A percentile compares a stretch with the other conserved stretches of the same genome.
Evolutionary conservation across 2,888 invertebrate genomes (phyloP).

Genomic region (Apodemia duryi): DNA sequence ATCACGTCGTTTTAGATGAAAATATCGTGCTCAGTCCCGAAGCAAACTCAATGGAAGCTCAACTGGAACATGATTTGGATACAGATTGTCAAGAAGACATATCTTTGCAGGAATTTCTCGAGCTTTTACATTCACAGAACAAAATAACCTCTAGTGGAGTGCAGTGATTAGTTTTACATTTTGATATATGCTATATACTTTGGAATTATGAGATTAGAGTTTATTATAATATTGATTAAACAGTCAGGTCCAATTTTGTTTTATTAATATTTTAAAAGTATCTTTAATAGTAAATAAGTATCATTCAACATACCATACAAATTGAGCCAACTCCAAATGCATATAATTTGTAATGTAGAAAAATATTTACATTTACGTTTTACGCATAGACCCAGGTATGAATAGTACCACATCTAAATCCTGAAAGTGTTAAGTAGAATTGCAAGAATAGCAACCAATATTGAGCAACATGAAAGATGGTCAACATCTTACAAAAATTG

Average conservation of each 20-base stretch:
- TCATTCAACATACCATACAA: too few species aligned
- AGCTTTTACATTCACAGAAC: constrained; percentile 70
- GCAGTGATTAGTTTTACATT: constrained; percentile 46
- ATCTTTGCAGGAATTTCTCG: constrained; percentile 71
- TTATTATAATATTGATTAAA: constrained; percentile 43
- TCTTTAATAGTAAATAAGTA: too few species aligned
- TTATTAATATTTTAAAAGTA: not conserved
- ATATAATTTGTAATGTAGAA: too few species aligned
- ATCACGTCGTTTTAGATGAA: constrained; percentile 72
- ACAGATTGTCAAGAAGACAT: constrained; percentile 75
- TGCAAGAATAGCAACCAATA: too few species aligned
- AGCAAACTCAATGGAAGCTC: constrained; percentile 68
- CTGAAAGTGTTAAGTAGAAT: too few species aligned
- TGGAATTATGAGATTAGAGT: constrained; percentile 64
- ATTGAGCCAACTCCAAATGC: too few species aligned
- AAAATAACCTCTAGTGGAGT: constrained; percentile 58
- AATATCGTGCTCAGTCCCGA: constrained; percentile 74
- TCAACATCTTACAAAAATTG: too few species aligned
- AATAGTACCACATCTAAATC: too few species aligned
- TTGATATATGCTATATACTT: constrained; percentile 16
- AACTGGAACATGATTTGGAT: constrained; percentile 72
- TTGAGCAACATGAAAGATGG: too few species aligned
- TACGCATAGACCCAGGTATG: too few species aligned
- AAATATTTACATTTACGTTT: too few species aligned
- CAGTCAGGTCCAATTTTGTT: constrained; percentile 25